Evolutionary conservation across 2,113 vertebrate genomes (phyloP).

Genomic region (Crypturellus undulatus): DNA sequence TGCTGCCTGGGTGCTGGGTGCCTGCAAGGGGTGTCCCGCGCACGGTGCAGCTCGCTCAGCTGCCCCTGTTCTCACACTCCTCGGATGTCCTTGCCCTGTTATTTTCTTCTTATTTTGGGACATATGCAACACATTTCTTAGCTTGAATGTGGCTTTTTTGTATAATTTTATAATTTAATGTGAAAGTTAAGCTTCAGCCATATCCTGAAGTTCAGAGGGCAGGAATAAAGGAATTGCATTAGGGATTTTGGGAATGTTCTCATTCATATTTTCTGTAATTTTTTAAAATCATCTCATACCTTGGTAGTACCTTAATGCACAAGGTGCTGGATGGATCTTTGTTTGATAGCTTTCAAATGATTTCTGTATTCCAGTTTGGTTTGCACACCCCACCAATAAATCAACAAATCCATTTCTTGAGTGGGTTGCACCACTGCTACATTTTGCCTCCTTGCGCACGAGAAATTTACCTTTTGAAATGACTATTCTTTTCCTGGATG

Average conservation of each 20-base stretch:
- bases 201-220: fast-evolving
- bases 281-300: conserved; percentile 21
- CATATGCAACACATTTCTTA: neutral
- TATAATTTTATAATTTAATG: neutral
- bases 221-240: neutral
- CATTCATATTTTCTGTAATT: neutral
- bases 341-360: neutral
- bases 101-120: neutral
- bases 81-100: neutral
- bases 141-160: neutral
- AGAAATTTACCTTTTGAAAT: conserved; percentile 60
- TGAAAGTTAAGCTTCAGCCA: neutral
- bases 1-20: no score
- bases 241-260: neutral
- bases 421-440: conserved; percentile 11
- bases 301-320: neutral
- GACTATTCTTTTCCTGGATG: conserved; percentile 69
- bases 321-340: neutral
- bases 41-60: neutral
- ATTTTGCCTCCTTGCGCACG: conserved; percentile 29
- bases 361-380: conserved; percentile 7
- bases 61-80: neutral
- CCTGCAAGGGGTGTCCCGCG: neutral
- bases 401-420: conserved; percentile 23
- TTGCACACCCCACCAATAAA: neutral